phyloP scores from a whole-genome alignment of 2,113 vertebrate genomes.

The Oxyruncus cristatus region DNA sequence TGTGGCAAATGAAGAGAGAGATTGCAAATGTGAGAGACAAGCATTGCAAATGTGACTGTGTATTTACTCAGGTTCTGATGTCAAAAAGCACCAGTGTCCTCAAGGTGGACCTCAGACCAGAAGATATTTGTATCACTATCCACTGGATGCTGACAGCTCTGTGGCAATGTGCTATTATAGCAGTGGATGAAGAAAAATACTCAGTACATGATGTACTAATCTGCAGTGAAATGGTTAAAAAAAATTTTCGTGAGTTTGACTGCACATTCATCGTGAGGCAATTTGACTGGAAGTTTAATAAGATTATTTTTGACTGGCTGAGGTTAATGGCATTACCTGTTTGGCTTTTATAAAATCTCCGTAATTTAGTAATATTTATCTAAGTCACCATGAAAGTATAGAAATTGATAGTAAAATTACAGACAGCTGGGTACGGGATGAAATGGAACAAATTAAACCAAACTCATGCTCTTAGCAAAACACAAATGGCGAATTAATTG shows the following conservation, averaged over 20 bases:
- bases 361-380: conserved; percentile 28
- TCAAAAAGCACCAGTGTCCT: background rate
- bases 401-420: conserved; percentile 31
- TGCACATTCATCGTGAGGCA: background rate
- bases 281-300: conserved; percentile 23
- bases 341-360: conserved; percentile 8
- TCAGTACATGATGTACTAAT: background rate
- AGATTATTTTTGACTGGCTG: background rate
- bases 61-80: background rate
- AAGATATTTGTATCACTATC: background rate
- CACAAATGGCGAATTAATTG: background rate
- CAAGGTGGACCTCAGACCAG: background rate
- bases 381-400: conserved; percentile 16
- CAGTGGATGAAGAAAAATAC: background rate
- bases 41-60: too few relatives aligned
- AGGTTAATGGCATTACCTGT: conserved; percentile 34
- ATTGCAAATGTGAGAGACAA: too few relatives aligned
- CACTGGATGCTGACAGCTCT: background rate
- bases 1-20: too few relatives aligned
- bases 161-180: background rate
- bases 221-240: background rate
- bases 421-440: background rate
- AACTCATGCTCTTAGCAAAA: conserved; percentile 8
- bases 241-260: background rate
- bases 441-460: conserved; percentile 37